These are phyloP conservation scores for Drosophila tsacasi DNA, from an alignment of 1,140 invertebrate genomes.

Conservation along the genomic window DNA sequence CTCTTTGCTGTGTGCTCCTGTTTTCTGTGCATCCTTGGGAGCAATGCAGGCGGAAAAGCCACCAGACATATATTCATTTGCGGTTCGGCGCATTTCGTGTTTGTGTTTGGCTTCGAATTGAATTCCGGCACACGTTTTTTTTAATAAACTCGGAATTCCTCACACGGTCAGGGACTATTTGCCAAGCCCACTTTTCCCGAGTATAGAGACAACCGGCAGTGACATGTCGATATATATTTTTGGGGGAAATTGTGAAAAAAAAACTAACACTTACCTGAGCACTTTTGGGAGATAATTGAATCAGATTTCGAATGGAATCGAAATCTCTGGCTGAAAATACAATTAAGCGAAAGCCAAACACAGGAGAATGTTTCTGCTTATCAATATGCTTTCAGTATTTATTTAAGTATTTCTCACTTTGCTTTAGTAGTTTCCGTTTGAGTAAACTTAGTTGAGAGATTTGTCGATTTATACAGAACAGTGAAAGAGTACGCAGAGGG, in stretches of 20 bases:
- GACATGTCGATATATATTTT: slow-evolving; percentile 29
- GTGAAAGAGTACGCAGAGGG: slow-evolving; percentile 19
- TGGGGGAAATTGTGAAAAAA: slow-evolving; percentile 31
- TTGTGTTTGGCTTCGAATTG: slow-evolving; percentile 34
- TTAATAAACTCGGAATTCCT: slow-evolving; percentile 60
- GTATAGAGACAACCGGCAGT: slow-evolving; percentile 15
- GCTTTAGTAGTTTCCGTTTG: slow-evolving; percentile 40
- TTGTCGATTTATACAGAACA: slow-evolving; percentile 56
- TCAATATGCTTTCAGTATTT: slow-evolving; percentile 75
- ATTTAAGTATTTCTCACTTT: slow-evolving; percentile 76
- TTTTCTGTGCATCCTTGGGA: slow-evolving; percentile 38
- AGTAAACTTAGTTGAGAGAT: slow-evolving; percentile 49
- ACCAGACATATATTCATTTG: slow-evolving; percentile 34
- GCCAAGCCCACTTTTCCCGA: neutral
- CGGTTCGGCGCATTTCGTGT: slow-evolving; percentile 24
- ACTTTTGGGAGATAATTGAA: slow-evolving; percentile 38
- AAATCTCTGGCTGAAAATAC: slow-evolving; percentile 29
- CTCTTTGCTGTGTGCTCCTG: neutral
- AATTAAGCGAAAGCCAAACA: slow-evolving; percentile 45
- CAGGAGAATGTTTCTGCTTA: slow-evolving; percentile 52
- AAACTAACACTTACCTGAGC: slow-evolving; percentile 37
- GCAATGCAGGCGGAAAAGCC: slow-evolving; percentile 3
- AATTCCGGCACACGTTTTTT: slow-evolving; percentile 46
- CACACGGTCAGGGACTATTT: slow-evolving; percentile 20
- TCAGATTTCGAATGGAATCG: slow-evolving; percentile 16